phyloP scores from a whole-genome alignment of 2,888 invertebrate species.

The Hecatera dysodea region DNA sequence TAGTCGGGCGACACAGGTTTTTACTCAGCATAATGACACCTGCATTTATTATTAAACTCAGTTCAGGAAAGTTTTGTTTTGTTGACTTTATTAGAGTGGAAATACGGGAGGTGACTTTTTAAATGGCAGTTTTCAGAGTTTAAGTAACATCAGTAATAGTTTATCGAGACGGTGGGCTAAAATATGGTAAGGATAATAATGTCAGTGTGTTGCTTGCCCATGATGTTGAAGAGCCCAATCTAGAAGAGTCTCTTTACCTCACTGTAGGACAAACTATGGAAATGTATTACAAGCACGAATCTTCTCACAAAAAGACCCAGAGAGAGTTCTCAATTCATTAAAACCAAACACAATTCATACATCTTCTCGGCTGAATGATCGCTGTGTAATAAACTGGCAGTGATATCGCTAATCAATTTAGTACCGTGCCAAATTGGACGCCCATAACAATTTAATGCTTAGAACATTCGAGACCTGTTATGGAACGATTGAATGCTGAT shows the following conservation, averaged over 20 bases:
- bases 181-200: not conserved
- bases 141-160: not conserved
- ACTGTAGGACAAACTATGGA: not conserved
- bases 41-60: conserved; percentile 46
- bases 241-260: too few species aligned
- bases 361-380: conserved; percentile 7
- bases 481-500: conserved; percentile 19
- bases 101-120: not conserved
- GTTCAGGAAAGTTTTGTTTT: conserved; percentile 18
- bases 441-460: conserved; percentile 12
- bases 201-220: not conserved
- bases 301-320: not conserved
- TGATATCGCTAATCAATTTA: conserved; percentile 52
- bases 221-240: too few species aligned
- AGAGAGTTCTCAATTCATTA: not conserved
- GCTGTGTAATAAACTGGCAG: conserved; percentile 2
- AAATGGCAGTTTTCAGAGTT: not conserved
- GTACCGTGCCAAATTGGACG: conserved; percentile 37
- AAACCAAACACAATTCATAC: not conserved
- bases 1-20: conserved; percentile 55
- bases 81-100: not conserved
- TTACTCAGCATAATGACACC: conserved; percentile 53
- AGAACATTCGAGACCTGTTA: conserved; percentile 34
- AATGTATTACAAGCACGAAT: not conserved
- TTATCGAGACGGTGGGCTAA: not conserved